Conservation (phyloP, 2,113 vertebrate species). For the Mesitornis unicolor region DNA sequence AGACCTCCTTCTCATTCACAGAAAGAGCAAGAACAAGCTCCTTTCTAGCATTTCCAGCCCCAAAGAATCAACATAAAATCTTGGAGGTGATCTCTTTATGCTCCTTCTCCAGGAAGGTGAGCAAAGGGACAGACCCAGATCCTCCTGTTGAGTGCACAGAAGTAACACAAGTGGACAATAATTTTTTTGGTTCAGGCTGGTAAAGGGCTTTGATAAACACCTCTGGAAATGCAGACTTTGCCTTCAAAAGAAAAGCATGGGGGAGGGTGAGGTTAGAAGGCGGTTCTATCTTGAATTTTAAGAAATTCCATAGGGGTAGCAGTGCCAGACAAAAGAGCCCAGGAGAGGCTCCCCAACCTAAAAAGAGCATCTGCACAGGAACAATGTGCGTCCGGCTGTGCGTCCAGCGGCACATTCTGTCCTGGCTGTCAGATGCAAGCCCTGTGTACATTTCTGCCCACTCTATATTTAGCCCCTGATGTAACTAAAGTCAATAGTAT, state of each 20-base stretch:
- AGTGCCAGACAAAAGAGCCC: rapidly evolving
- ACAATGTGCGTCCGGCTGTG: background rate
- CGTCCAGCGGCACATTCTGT: slow-evolving; percentile 41
- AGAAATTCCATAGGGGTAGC: rapidly evolving
- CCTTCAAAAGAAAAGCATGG: too few relatives aligned
- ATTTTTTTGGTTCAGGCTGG: background rate
- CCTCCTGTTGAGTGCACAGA: background rate
- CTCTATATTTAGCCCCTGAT: slow-evolving; percentile 73
- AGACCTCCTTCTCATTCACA: background rate
- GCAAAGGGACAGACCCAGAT: background rate
- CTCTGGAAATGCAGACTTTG: background rate
- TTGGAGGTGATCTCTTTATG: rapidly evolving
- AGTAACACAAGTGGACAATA: rapidly evolving
- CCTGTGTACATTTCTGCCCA: too few relatives aligned
- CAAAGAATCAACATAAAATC: background rate
- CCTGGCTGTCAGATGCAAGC: slow-evolving; percentile 11
- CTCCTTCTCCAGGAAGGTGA: background rate
- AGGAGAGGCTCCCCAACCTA: background rate
- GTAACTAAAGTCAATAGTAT: slow-evolving; percentile 68
- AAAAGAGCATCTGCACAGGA: background rate
- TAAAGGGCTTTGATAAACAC: background rate
- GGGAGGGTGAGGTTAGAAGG: too few relatives aligned
- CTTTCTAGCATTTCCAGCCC: background rate
- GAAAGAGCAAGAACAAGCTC: background rate
- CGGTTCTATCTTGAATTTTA: too few relatives aligned